Evolutionary conservation across 2,888 invertebrate species (phyloP), one percentile per base, ranked within the genome.

Genomic region (Rhamnusium bicolor): DNA sequence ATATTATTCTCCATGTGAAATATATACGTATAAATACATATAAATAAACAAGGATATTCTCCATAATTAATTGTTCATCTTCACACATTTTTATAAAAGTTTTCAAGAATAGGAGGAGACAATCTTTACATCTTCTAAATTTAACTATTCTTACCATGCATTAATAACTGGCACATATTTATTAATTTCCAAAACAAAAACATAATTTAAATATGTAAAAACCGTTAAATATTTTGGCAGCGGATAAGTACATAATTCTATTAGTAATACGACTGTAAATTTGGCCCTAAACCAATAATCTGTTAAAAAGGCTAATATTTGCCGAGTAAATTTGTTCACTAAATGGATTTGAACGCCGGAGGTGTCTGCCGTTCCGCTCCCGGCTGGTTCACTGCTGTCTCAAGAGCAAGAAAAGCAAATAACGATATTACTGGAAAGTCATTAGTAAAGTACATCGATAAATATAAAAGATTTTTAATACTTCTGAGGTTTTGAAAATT

Each of bases 301-400:
- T 82, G 81, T 82, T 82, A 79, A 83, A 83, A 84, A 82, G 79
- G 72, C 67, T 67, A 83, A 84, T 84, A 83, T 84, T 85, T 83
- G 78, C 78, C 54, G 71, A 73, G 80, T 79, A 84, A 85, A 85
- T 86, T 85, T 85, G 85, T 84, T 84, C 84, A 84, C 84, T 85
- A 86, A 86, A 86, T 86, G 86, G 86, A 85, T 83, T 86, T 82
- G 83, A 84, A 84, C 85, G 82, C 83, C 77, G 78, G 79, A 83
- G 83, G 83, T 83, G 82, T 83, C 80, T 76, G 75, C 71, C 72
- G 78, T 80, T 77, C 75, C 77, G 80, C 77, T 74, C 71, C 68
- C 74, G 74, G 61, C 53, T 71, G 66, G 61, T 54, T 69, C 67
- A 69, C 70, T 71, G 68, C 74, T 72, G 74, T 73, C 70, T 74